Evolutionary conservation across 2,888 invertebrate genomes (phyloP), one percentile per base, ranked within the genome.

Genomic region (Lissonota sp.): DNA sequence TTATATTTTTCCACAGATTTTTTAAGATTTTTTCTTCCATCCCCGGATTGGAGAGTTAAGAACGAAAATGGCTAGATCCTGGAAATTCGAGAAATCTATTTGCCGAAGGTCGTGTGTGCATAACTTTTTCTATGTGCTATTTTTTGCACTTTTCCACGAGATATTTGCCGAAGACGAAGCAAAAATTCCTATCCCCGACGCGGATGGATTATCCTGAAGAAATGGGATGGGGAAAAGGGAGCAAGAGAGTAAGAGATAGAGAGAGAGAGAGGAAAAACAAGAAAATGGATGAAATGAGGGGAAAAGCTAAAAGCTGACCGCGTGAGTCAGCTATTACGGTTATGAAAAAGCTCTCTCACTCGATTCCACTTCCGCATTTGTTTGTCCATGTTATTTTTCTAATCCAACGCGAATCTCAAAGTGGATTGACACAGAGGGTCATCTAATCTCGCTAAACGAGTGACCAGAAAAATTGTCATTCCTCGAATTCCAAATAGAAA

Each of bases 361-460:
- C 57, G 64, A 58, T 74, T 51, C 79, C 73, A 74, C 79, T 74
- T 79, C 49, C 51, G 16, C 70, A 64, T 74, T 69, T 58, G 51
- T 16, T 62, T 62, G 7, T 37, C 46, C 55, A 44, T 40, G 70
- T 51, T 26, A 26, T 64, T 70, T 74, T 64, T 53, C 53, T 44
- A 63, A 26, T 62, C 63, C 73, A 57, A 62, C n/a, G n/a, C n/a
- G n/a, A 37, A 14, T 46, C 51, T 42, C 51, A 10, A 46, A 80
- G 72, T 83, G 81, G 84, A 87, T 84, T 84, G 85, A 81, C 73
- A 63, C 51, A 6, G 71, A 77, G 79, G 74, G 62, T 73, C 60
- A 80, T 85, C 82, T 86, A 88, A 88, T 88, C 86, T 81, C 74
- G 78, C 85, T 86, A 88, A 88, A 87, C 86, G 87, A 86, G 66